Evolutionary conservation across 2,797 vertebrate genomes (phyloP).

Genomic region (Phataginus tetradactyla): DNA sequence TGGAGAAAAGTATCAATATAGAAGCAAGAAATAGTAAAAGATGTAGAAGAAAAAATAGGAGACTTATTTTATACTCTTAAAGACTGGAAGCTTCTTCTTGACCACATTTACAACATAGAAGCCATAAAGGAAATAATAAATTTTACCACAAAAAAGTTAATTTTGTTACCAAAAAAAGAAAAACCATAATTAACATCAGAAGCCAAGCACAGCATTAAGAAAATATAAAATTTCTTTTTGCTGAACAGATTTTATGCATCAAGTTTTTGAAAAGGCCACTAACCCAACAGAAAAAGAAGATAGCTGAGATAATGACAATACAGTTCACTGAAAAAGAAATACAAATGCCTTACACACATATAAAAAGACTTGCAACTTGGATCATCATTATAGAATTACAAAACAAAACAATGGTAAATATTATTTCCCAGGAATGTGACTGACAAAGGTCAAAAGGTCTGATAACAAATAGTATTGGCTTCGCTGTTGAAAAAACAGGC

Average conservation of each 20-base stretch:
- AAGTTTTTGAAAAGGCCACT: not conserved
- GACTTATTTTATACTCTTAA: not conserved
- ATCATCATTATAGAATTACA: not conserved
- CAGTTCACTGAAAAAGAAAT: constrained; percentile 16
- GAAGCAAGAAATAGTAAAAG: constrained; percentile 38
- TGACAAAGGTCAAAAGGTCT: constrained; percentile 16
- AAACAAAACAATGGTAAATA: not conserved
- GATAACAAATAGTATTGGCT: not conserved
- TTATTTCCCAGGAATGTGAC: not conserved
- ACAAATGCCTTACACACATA: not conserved
- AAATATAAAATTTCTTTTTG: constrained; percentile 15
- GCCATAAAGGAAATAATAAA: not conserved
- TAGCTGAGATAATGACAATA: not conserved
- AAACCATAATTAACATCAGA: not conserved
- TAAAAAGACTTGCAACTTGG: not conserved
- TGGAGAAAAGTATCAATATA: not conserved
- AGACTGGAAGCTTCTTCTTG: not conserved
- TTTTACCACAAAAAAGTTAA: not conserved
- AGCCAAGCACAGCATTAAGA: not conserved
- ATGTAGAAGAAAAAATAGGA: constrained; percentile 16
- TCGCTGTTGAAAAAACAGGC: not conserved
- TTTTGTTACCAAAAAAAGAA: not conserved
- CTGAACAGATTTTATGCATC: constrained; percentile 1
- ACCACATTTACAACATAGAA: not conserved
- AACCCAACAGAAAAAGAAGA: not conserved